Percentiles rank a stretch among this genome's conserved stretches.
phyloP scores from a whole-genome alignment of 2,888 invertebrate species.

The Drosophila neotestacea region DNA sequence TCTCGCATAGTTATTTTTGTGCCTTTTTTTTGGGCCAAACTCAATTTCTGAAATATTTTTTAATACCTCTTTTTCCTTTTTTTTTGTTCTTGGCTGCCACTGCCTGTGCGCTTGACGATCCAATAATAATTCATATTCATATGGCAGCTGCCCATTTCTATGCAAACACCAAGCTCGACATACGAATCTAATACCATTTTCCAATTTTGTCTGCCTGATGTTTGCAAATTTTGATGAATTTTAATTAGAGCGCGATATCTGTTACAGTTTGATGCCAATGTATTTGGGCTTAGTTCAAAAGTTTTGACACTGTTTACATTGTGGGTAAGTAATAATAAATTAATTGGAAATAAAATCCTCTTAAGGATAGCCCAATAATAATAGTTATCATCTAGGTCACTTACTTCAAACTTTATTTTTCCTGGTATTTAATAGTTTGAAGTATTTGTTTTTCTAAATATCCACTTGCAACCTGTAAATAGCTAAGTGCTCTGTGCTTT shows the following conservation, averaged over 20 bases:
- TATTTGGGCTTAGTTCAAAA: background rate
- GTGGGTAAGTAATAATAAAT: too few relatives aligned
- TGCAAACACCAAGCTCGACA: slow-evolving; percentile 41
- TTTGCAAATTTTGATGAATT: slow-evolving; percentile 4
- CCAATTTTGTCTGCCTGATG: slow-evolving; percentile 6
- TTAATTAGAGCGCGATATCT: slow-evolving; percentile 18
- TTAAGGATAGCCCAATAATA: too few relatives aligned
- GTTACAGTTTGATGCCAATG: background rate
- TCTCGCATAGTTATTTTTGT: slow-evolving; percentile 35
- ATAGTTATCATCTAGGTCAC: too few relatives aligned
- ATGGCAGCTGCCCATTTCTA: slow-evolving; percentile 56
- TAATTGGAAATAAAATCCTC: too few relatives aligned
- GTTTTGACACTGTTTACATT: too few relatives aligned
- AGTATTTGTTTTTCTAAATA: too few relatives aligned
- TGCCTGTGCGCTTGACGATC: slow-evolving; percentile 59
- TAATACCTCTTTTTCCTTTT: slow-evolving; percentile 18
- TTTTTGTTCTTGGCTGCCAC: slow-evolving; percentile 1
- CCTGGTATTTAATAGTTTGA: too few relatives aligned
- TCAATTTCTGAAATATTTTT: slow-evolving; percentile 38
- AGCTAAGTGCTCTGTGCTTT: background rate
- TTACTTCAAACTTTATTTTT: too few relatives aligned
- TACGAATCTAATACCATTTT: slow-evolving; percentile 59
- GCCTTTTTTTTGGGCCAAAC: slow-evolving; percentile 9
- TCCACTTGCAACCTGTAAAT: background rate
- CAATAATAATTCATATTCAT: slow-evolving; percentile 80